Evolutionary conservation across 2,797 vertebrate species (phyloP).

Genomic region (Sebastes baramenuke): DNA sequence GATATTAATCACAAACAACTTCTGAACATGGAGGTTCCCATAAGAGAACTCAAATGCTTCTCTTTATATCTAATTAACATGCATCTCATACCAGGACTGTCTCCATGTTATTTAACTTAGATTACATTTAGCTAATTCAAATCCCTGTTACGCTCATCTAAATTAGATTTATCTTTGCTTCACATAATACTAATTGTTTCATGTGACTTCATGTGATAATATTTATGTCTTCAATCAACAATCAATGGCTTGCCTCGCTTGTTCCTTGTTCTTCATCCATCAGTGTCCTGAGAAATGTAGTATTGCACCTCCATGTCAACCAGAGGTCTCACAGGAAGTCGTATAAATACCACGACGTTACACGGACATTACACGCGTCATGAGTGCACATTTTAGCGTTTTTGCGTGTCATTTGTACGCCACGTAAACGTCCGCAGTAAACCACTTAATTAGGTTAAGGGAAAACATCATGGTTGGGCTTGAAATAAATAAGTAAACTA

Average conservation of each 20-base stretch:
- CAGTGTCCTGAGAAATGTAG: not conserved
- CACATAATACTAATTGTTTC: not conserved
- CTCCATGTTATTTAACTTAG: constrained; percentile 6
- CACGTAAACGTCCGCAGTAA: too few relatives aligned
- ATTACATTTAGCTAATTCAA: constrained; percentile 23
- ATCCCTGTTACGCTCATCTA: constrained; percentile 3
- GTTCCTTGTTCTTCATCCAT: not conserved
- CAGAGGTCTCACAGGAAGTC: too few relatives aligned
- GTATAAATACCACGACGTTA: too few relatives aligned
- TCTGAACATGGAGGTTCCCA: not conserved
- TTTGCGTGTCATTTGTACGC: too few relatives aligned
- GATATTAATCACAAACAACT: constrained; percentile 7
- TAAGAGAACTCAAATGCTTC: not conserved
- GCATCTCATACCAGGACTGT: not conserved
- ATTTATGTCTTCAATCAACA: not conserved
- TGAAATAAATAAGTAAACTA: too few relatives aligned
- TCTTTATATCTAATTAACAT: constrained; percentile 27
- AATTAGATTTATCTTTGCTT: constrained; percentile 1
- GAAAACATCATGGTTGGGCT: too few relatives aligned
- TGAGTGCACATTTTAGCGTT: too few relatives aligned
- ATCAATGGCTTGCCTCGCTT: not conserved
- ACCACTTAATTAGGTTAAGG: too few relatives aligned
- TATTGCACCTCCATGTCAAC: not conserved
- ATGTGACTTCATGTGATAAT: not conserved
- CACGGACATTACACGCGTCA: fast-evolving